Evolutionary conservation across 2,113 vertebrate genomes (phyloP).

Genomic region (Acanthochromis polyacanthus): DNA sequence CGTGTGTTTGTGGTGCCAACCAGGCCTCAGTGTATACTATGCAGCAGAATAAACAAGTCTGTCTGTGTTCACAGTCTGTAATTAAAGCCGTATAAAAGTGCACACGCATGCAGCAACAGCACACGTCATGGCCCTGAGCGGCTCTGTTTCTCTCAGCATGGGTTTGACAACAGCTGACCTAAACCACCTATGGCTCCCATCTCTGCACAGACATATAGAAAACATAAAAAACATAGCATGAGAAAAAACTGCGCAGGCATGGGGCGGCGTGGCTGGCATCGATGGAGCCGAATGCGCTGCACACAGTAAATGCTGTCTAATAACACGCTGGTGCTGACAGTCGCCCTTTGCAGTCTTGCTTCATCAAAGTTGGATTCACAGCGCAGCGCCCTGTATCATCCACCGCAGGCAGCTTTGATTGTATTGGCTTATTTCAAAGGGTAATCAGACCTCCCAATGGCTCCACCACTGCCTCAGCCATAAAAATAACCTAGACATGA

Average conservation of each 20-base stretch:
- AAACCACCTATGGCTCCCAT: conserved; percentile 55
- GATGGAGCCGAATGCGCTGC: conserved; percentile 2
- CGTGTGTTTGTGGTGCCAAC: conserved; percentile 71
- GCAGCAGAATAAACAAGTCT: conserved; percentile 80
- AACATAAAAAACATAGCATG: conserved; percentile 33
- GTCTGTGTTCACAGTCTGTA: conserved; percentile 79
- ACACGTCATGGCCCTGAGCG: conserved; percentile 68
- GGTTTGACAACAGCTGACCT: conserved; percentile 67
- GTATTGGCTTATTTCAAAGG: conserved; percentile 47
- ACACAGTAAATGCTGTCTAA: conserved; percentile 34
- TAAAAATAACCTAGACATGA: conserved; percentile 67
- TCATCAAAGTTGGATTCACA: conserved; percentile 31
- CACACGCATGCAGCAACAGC: conserved; percentile 75
- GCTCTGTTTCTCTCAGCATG: conserved; percentile 62
- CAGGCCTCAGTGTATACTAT: conserved; percentile 72
- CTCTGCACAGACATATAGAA: conserved; percentile 49
- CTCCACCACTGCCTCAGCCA: conserved; percentile 49
- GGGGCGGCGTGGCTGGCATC: not conserved
- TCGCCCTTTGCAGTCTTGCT: conserved; percentile 26
- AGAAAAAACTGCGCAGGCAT: conserved; percentile 14
- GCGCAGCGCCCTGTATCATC: conserved; percentile 28
- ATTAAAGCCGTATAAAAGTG: conserved; percentile 82
- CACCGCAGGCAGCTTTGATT: conserved; percentile 43
- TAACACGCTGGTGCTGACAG: conserved; percentile 32
- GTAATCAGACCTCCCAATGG: conserved; percentile 56